Evolutionary conservation across 2,888 invertebrate species (phyloP), one percentile per base, ranked within the genome.

Genomic region (Graphium colonna): DNA sequence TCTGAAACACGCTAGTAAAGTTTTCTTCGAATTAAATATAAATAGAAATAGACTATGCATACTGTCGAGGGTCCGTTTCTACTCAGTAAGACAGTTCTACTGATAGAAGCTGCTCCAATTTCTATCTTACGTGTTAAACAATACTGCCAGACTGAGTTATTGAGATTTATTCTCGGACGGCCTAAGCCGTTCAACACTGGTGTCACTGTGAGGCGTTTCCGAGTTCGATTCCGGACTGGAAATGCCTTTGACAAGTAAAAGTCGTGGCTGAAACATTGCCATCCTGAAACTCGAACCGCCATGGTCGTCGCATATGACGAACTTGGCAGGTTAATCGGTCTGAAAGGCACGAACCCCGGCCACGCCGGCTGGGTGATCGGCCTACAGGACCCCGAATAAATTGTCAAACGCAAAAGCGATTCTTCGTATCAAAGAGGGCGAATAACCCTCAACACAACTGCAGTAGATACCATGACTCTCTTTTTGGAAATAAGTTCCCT

Each of bases 401-500:
- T 16, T 51, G 47, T 5, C 47, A 47, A 38, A 21, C 26, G 43
- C 51, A 48, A 44, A 18, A 33, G 28, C 45, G 51, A 46, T 51
- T 51, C 55, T 51, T 46, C 51, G 51, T 33, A 51, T 46, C 51
- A 46, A n/a, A 55, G 61, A 55, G 59, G 61, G 57, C 40, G 61
- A 62, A 67, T 62, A 60, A 56, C 53, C 44, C 39, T 53, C 39
- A 49, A 65, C 68, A 56, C 64, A 70, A 75, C 77, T 77, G 78
- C n/a, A 62, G 79, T 78, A 79, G 78, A 77, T 69, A 16, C 64
- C 64, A 71, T 69, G 78, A 79, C 78, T 77, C 71, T 61, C 69
- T 70, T 74, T 75, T 73, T 59, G 5, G 21, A 12, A 15, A 9
- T 44, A 50, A 41, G 9, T 21, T 5, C n/a, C n/a, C n/a, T n/a